These are phyloP conservation scores for Suncus etruscus DNA, from an alignment of 2,113 vertebrate species.

Conservation along the genomic window DNA sequence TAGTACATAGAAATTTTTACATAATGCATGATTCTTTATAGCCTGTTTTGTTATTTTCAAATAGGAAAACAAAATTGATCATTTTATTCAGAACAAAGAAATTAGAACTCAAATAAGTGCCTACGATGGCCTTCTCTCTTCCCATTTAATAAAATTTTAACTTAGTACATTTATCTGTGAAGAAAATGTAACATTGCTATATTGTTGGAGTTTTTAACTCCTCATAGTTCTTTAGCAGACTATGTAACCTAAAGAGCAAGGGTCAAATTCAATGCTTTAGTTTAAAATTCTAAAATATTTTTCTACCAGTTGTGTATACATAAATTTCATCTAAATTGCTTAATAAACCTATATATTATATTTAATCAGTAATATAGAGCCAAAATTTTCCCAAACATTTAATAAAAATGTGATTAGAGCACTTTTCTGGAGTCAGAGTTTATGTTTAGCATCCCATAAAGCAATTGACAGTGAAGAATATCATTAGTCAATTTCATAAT, in stretches of 20 bases:
- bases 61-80: slow-evolving; percentile 23
- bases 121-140: slow-evolving; percentile 16
- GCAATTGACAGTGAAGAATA: background rate
- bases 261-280: background rate
- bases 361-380: slow-evolving; percentile 8
- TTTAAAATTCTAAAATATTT: slow-evolving; percentile 34
- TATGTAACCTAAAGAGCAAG: background rate
- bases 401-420: background rate
- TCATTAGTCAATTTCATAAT: background rate
- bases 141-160: background rate
- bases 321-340: background rate
- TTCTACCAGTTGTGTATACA: background rate
- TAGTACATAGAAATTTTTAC: background rate
- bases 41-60: slow-evolving; percentile 3
- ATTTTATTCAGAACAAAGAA: slow-evolving; percentile 39
- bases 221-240: background rate
- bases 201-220: slow-evolving; percentile 28
- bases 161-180: background rate
- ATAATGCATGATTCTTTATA: slow-evolving; percentile 1
- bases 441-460: background rate
- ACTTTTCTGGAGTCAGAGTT: background rate
- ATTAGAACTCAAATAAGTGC: background rate
- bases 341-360: background rate
- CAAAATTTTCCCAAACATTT: background rate
- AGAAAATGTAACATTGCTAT: background rate